A percentile compares a stretch with the other conserved stretches of the same genome.
These are phyloP conservation scores for Pelmatolapia mariae DNA, from an alignment of 2,113 vertebrate genomes.

Conservation along the genomic window DNA sequence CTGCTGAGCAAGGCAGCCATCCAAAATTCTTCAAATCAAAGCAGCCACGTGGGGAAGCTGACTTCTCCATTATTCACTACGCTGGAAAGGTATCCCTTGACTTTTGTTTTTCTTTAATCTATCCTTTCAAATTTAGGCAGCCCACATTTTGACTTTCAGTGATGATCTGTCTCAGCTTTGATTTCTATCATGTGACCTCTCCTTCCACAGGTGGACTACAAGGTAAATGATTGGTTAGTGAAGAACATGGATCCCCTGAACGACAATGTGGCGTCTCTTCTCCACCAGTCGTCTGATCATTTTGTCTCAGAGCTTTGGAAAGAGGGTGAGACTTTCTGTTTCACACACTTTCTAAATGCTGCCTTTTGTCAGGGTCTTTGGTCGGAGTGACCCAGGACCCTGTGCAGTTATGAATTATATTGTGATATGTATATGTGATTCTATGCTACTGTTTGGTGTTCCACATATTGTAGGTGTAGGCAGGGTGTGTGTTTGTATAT, in stretches of 20 bases:
- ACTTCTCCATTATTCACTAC: conserved; percentile 88
- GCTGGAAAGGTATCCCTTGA: conserved; percentile 79
- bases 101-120: background rate
- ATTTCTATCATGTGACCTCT: background rate
- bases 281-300: conserved; percentile 85
- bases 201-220: conserved; percentile 82
- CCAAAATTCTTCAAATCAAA: conserved; percentile 84
- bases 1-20: conserved; percentile 80
- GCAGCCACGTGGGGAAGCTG: conserved; percentile 81
- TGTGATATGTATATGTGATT: no score
- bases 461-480: no score
- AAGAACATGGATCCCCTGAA: conserved; percentile 94
- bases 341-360: background rate
- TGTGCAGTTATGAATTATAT: no score
- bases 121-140: background rate
- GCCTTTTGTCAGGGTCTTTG: no score
- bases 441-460: no score
- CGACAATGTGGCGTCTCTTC: conserved; percentile 83
- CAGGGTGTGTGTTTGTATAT: no score
- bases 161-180: background rate
- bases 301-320: conserved; percentile 90
- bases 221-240: conserved; percentile 85
- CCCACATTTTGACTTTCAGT: background rate
- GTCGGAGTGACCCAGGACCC: no score
- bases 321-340: conserved; percentile 75